Conservation (phyloP, 2,797 vertebrate genomes). For the Peromyscus attwateri region DNA sequence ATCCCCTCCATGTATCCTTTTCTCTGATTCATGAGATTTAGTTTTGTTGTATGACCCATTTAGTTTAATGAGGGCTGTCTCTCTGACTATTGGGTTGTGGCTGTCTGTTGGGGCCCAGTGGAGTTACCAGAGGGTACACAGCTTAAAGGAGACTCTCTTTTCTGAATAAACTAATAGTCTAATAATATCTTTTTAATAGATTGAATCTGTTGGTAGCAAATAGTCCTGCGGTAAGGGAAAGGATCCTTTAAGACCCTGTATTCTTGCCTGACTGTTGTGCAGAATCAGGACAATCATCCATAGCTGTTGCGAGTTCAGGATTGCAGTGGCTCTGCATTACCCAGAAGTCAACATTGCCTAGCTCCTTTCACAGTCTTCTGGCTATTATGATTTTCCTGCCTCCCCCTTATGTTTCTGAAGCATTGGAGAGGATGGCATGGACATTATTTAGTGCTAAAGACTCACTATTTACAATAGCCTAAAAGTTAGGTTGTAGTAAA, state of each 20-base stretch:
- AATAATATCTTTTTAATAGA: background rate
- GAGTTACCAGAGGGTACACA: background rate
- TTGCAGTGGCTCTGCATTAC: background rate
- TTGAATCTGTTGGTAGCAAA: background rate
- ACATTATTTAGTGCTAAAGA: background rate
- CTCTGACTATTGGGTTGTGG: background rate
- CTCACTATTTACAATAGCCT: background rate
- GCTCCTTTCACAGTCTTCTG: background rate
- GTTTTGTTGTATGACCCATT: background rate
- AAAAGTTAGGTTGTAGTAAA: background rate
- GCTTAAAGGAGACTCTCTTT: background rate
- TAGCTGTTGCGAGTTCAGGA: too few relatives aligned
- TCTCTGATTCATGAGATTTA: background rate
- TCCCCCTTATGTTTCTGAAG: background rate
- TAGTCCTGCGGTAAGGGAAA: background rate
- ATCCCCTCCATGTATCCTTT: background rate
- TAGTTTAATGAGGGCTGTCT: background rate
- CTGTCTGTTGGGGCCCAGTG: background rate
- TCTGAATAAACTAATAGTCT: background rate
- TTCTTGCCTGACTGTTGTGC: background rate
- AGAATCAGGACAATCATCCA: background rate
- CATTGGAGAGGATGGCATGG: background rate
- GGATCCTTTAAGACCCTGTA: background rate
- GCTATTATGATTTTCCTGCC: background rate
- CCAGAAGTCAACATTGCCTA: background rate